These are phyloP conservation scores for Bryconaethiops microstoma DNA, from an alignment of 2,797 vertebrate species.

Conservation along the genomic window DNA sequence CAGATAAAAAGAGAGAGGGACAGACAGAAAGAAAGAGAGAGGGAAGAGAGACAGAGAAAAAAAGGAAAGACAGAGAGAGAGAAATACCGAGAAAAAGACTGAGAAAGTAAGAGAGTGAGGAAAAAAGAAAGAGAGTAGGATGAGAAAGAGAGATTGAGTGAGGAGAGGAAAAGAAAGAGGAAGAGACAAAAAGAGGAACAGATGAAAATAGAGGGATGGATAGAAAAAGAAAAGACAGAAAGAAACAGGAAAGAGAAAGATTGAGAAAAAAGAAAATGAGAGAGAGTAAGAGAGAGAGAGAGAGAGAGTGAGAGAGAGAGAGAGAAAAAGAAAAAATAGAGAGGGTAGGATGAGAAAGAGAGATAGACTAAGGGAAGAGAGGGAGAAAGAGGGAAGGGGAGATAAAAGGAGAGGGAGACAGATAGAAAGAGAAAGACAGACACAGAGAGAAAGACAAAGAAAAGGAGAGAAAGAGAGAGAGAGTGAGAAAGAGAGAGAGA, in stretches of 20 bases:
- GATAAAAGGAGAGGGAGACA: not conserved
- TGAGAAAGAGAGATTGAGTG: too few relatives aligned
- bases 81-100: not conserved
- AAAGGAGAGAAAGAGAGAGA: not conserved
- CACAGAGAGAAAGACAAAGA: not conserved
- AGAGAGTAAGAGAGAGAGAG: not conserved
- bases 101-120: too few relatives aligned
- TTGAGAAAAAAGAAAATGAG: not conserved
- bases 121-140: too few relatives aligned
- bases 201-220: too few relatives aligned
- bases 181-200: too few relatives aligned
- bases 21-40: not conserved
- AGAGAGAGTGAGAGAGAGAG: not conserved
- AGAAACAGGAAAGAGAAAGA: not conserved
- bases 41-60: not conserved
- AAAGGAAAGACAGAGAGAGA: not conserved
- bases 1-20: not conserved
- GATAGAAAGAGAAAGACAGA: not conserved
- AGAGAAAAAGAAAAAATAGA: not conserved
- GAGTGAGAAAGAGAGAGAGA: not conserved
- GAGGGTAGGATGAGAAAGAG: not conserved
- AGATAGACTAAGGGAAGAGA: too few relatives aligned
- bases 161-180: not conserved
- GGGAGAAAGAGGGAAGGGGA: too few relatives aligned
- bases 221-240: too few relatives aligned